These are phyloP conservation scores for Erythrolamprus reginae DNA, from an alignment of 2,113 vertebrate species.

Conservation along the genomic window DNA sequence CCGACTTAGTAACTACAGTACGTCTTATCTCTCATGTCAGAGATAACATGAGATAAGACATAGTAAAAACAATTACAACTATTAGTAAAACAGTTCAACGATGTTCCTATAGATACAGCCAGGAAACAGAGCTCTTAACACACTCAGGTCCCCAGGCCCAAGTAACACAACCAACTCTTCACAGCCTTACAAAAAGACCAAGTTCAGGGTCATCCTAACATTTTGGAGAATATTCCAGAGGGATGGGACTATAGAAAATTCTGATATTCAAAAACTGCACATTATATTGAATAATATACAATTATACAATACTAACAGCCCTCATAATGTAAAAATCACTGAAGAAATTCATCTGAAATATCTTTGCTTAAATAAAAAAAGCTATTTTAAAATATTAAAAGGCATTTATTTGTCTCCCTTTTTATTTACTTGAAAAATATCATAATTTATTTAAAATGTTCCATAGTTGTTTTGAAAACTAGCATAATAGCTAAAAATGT, in stretches of 20 bases:
- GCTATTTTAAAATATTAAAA: background rate
- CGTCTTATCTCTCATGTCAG: no score
- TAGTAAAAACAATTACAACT: background rate
- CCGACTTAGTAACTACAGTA: no score
- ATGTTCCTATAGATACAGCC: background rate
- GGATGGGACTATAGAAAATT: background rate
- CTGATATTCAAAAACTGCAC: background rate
- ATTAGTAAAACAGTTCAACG: background rate
- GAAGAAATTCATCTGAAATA: background rate
- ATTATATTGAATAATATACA: background rate
- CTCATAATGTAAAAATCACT: background rate
- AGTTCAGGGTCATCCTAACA: background rate
- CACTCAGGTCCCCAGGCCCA: background rate
- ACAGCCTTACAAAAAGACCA: background rate
- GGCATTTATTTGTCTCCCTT: background rate
- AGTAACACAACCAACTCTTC: background rate
- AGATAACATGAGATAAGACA: background rate
- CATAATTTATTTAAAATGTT: no score
- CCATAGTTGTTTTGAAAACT: background rate
- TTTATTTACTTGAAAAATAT: background rate
- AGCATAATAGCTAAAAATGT: background rate
- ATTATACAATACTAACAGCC: background rate
- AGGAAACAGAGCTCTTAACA: background rate
- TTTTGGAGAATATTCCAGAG: background rate
- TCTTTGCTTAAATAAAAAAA: background rate